Evolutionary conservation across 2,888 invertebrate genomes (phyloP), one percentile per base, ranked within the genome.

Genomic region (Phania funesta): DNA sequence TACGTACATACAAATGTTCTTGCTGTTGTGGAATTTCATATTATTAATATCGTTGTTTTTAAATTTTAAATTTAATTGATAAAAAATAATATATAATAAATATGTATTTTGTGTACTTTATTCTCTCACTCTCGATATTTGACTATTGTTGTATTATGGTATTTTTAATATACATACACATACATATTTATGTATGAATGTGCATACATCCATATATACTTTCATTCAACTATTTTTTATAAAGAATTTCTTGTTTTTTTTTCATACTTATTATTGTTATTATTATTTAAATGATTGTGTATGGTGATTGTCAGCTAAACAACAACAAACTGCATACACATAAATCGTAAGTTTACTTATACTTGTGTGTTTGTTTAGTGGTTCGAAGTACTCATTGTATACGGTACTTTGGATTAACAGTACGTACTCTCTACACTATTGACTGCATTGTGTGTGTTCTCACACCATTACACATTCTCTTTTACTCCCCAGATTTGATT

Each of bases 261-360:
- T 60, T 22, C 9, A 20, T 67, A 50, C 9, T 44, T 76, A 44
- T 62, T 70, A 60, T 62, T 73, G 41, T 60, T 74, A 24, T 74
- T 73, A 67, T 75, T 64, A 64, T 70, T 70, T 77, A 77, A 77
- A 77, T 64, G 77, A 64, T 71, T 78, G 62, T 70, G 62, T 70
- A 64, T 71, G 54, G 48, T 64, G 18, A 64, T 77, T 77, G 77
- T 77, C 68, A 77, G 41, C 70, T 44, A 18, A 60, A 76, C 50
- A 58, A 76, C 41, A 60, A 65, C 58, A 75, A 68, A 52, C 22
- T 52, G 52, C 44, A n/a, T n/a, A n/a, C n/a, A n/a, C n/a, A 46
- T 35, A 58, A 68, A 76, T 67, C 58, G 29, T 22, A 44, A 50
- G 62, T 62, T 52, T 41, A 18, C 11, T 26, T 52, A n/a, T 8